phyloP scores from a whole-genome alignment of 64 coral and sea anemone genomes.

The Stichodactyla helianthus region DNA sequence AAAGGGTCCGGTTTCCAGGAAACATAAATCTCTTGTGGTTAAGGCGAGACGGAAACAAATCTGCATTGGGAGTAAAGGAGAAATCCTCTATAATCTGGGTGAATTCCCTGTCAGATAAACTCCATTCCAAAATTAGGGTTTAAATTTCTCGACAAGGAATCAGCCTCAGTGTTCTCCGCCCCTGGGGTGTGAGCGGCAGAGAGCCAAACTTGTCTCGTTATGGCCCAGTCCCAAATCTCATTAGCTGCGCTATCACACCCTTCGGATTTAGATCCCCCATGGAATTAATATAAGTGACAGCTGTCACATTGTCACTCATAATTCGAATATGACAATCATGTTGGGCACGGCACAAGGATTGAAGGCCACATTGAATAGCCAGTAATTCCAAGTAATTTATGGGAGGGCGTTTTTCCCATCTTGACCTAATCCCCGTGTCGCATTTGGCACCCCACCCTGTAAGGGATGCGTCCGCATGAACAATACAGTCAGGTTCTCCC shows the following conservation, averaged over 20 bases:
- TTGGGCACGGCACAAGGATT: conserved; percentile 19
- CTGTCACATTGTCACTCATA: conserved; percentile 56
- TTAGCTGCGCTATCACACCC: not conserved
- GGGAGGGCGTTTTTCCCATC: not conserved
- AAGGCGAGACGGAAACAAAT: conserved; percentile 16
- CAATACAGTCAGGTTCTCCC: not conserved
- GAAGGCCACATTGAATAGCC: conserved; percentile 16
- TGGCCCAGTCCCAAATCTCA: conserved; percentile 28
- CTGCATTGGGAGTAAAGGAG: not conserved
- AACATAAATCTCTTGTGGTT: not conserved
- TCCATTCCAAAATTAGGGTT: conserved; percentile 11
- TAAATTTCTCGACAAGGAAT: conserved; percentile 3
- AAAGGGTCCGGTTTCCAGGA: conserved; percentile 17
- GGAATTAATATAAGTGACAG: conserved; percentile 31
- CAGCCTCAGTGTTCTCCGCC: too few species aligned
- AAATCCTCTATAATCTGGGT: not conserved
- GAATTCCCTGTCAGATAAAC: not conserved
- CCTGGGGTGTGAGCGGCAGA: too few species aligned
- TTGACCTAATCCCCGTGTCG: conserved; percentile 17
- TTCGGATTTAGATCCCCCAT: conserved; percentile 37
- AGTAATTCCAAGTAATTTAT: conserved; percentile 39
- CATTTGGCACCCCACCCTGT: conserved; percentile 50
- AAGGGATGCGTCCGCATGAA: conserved; percentile 47
- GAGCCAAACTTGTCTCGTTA: conserved; percentile 13
- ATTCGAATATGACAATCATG: conserved; percentile 38